phyloP scores from a whole-genome alignment of 2,797 vertebrate species.

The Manis javanica region DNA sequence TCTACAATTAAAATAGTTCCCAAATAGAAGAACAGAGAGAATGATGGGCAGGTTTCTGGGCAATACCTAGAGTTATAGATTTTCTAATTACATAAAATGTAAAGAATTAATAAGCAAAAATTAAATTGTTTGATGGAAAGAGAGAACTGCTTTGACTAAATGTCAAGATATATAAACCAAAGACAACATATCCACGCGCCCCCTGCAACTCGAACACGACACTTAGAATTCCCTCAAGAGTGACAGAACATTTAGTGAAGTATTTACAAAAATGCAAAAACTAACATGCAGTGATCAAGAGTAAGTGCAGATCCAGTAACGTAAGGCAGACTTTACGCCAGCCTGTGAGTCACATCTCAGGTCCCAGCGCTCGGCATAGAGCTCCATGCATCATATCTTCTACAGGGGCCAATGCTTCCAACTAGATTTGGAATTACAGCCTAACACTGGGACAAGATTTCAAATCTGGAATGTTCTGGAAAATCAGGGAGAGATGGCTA shows the following conservation, averaged over 20 bases:
- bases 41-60: constrained; percentile 52
- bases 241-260: constrained; percentile 59
- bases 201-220: neutral
- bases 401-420: neutral
- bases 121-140: constrained; percentile 44
- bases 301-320: constrained; percentile 32
- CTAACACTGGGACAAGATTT: constrained; percentile 51
- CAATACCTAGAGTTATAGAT: constrained; percentile 49
- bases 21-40: constrained; percentile 50
- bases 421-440: constrained; percentile 44
- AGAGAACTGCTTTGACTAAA: constrained; percentile 67
- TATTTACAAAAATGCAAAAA: constrained; percentile 44
- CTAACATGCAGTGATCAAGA: constrained; percentile 23
- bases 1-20: constrained; percentile 53
- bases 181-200: constrained; percentile 46
- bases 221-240: constrained; percentile 54
- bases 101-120: constrained; percentile 54
- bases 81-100: constrained; percentile 38
- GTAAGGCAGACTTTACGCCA: constrained; percentile 12
- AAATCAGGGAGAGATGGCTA: constrained; percentile 54
- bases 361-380: neutral
- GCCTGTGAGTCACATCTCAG: neutral
- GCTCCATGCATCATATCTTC: neutral
- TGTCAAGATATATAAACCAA: constrained; percentile 71
- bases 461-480: constrained; percentile 42